These are phyloP conservation scores for Pandemis heparana DNA, from an alignment of 2,888 invertebrate genomes.

Conservation along the genomic window DNA sequence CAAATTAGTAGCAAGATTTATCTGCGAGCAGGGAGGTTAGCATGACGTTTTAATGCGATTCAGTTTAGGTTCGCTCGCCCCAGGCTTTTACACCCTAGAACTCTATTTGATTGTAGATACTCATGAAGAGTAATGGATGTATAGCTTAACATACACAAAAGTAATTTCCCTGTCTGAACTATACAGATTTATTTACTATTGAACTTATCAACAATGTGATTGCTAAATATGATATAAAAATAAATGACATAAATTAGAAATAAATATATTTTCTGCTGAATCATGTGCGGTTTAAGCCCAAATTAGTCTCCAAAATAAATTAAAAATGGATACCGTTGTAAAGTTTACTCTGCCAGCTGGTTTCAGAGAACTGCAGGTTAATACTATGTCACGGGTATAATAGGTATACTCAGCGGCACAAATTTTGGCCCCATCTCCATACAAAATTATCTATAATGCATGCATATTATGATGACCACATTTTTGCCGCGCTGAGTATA, in stretches of 20 bases:
- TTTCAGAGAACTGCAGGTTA: background rate
- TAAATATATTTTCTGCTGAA: constrained; percentile 31
- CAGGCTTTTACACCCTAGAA: too few relatives aligned
- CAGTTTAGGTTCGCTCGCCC: too few relatives aligned
- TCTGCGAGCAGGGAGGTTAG: too few relatives aligned
- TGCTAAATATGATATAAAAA: constrained; percentile 23
- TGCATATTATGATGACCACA: too few relatives aligned
- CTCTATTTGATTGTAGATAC: too few relatives aligned
- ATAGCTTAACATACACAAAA: background rate
- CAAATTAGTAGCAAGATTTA: background rate
- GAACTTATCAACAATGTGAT: constrained; percentile 31
- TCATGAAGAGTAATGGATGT: background rate
- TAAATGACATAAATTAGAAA: constrained; percentile 36
- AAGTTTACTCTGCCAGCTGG: background rate
- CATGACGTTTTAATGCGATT: too few relatives aligned
- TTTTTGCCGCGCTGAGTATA: too few relatives aligned
- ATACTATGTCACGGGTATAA: too few relatives aligned
- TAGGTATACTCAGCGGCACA: too few relatives aligned
- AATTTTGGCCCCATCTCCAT: too few relatives aligned
- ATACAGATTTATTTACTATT: constrained; percentile 9
- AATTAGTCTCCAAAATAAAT: background rate
- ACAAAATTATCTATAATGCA: too few relatives aligned
- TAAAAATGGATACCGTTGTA: background rate
- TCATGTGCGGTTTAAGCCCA: background rate
- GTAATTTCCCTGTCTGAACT: constrained; percentile 18